phyloP scores from a whole-genome alignment of 64 coral and sea anemone species.

The Actinia tenebrosa region DNA sequence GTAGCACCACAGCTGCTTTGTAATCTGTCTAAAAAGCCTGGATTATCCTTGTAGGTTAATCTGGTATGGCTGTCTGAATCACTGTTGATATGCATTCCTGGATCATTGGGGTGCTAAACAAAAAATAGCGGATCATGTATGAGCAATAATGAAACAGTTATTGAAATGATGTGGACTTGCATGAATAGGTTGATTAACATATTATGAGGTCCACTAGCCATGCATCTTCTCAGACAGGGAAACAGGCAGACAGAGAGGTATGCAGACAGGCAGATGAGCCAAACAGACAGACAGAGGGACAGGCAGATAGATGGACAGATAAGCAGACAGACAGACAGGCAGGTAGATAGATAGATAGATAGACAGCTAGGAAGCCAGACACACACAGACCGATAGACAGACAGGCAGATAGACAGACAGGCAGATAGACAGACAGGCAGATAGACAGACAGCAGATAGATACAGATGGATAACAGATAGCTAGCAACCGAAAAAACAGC shows the following conservation, averaged over 20 bases:
- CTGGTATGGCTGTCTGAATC: slow-evolving; percentile 65
- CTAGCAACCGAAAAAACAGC: no score
- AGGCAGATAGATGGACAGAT: not conserved
- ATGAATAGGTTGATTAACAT: no score
- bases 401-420: not conserved
- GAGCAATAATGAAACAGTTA: no score
- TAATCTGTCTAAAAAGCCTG: slow-evolving; percentile 65
- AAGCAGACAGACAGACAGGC: not conserved
- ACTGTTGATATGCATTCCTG: slow-evolving; percentile 61
- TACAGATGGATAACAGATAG: no score
- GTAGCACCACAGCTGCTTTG: slow-evolving; percentile 78
- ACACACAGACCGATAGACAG: not conserved
- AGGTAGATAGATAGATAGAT: not conserved
- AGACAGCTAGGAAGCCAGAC: no score
- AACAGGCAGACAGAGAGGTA: no score
- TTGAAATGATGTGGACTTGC: no score
- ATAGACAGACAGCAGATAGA: no score
- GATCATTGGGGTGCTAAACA: slow-evolving; percentile 63
- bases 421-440: not conserved
- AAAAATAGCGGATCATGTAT: not conserved
- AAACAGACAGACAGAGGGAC: not conserved
- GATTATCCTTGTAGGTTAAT: slow-evolving; percentile 79
- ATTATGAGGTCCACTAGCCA: no score
- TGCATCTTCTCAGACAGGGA: no score
- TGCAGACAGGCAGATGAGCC: no score